A percentile compares a stretch with the other conserved stretches of the same genome.
Evolutionary conservation across 2,888 invertebrate species (phyloP).

Genomic region (Eupithecia dodoneata): DNA sequence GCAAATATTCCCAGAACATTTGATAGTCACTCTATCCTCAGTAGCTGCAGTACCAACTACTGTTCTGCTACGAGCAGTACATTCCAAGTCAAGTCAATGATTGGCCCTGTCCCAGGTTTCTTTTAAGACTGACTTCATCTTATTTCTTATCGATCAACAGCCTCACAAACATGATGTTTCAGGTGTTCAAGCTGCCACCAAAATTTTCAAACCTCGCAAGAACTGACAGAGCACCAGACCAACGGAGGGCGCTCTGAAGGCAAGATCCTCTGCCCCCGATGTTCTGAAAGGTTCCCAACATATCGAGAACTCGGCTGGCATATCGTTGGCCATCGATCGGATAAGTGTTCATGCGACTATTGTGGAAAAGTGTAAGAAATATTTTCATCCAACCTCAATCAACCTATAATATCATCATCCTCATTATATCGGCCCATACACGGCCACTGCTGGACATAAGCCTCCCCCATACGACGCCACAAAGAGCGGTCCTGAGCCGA

Average conservation of each 20-base stretch:
- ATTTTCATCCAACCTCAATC: not conserved
- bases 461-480: too few relatives aligned
- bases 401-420: too few relatives aligned
- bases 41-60: too few relatives aligned
- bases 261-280: conserved; percentile 73
- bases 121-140: not conserved
- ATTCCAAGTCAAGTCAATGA: not conserved
- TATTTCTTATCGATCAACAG: not conserved
- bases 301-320: conserved; percentile 77
- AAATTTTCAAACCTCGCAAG: conserved; percentile 77
- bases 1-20: not conserved
- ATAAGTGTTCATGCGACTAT: conserved; percentile 75
- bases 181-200: conserved; percentile 78
- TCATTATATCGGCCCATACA: too few relatives aligned
- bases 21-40: not conserved
- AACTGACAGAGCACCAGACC: conserved; percentile 70
- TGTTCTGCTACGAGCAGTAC: not conserved
- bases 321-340: conserved; percentile 67
- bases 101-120: not conserved
- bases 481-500: too few relatives aligned
- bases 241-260: conserved; percentile 77
- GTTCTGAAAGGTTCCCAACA: conserved; percentile 73
- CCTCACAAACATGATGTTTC: conserved; percentile 9
- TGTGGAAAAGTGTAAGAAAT: conserved; percentile 74
- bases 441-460: too few relatives aligned